Evolutionary conservation across 2,888 invertebrate genomes (phyloP), one percentile per base, ranked within the genome.

Genomic region (Microdon myrmicae): DNA sequence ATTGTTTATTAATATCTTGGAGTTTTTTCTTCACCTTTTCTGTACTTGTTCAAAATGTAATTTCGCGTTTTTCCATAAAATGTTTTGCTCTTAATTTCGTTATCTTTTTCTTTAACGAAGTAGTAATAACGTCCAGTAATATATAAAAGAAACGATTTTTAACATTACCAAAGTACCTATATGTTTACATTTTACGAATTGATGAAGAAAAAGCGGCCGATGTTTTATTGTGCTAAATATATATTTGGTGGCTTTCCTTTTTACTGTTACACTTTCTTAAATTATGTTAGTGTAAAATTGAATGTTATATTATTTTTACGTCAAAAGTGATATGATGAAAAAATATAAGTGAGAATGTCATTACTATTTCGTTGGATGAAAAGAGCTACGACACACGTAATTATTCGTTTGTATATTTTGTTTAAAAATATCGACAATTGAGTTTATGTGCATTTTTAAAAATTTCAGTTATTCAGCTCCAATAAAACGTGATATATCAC

Each of bases 71-170:
- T 26, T 23, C n/a, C n/a, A n/a, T n/a, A n/a, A n/a, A n/a, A n/a
- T n/a, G n/a, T n/a, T 12, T 37, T 26, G 16, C n/a, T 37, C 25
- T 43, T 53, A 28, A 37, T 44, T 55, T 61, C n/a, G 38, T 41
- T 51, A 54, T 43, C 39, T 58, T 58, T 66, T 53, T 61, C 51
- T 56, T 54, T 68, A 68, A 68, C 68, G 68, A 69, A 69, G 67
- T 69, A 68, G 68, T 69, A 69, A 68, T 67, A 67, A 55, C 32
- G 51, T 38, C 23, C 55, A 48, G 55, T 44, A n/a, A n/a, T n/a
- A 41, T 4, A 9, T 35, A 16, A 39, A n/a, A n/a, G n/a, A n/a
- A n/a, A n/a, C n/a, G n/a, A n/a, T n/a, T 37, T 29, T 19, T 35
- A 7, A 47, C 13, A 29, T 29, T 37, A 20, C 26, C n/a, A n/a